These are phyloP conservation scores for Pholis gunnellus DNA, from an alignment of 2,113 vertebrate genomes.

Conservation along the genomic window DNA sequence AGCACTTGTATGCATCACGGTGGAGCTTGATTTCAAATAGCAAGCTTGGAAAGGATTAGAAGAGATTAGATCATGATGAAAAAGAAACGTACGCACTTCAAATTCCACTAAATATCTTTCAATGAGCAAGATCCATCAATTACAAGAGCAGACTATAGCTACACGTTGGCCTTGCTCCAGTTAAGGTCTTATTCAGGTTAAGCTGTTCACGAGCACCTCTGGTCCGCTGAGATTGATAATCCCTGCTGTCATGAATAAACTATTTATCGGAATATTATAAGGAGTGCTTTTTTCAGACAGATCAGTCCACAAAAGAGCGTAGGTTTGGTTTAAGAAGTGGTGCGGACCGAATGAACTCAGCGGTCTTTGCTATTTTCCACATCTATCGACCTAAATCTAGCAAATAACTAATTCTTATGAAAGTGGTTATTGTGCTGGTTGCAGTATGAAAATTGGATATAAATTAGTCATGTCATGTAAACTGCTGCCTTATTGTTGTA, in stretches of 20 bases:
- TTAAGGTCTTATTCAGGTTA: constrained; percentile 40
- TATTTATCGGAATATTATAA: constrained; percentile 34
- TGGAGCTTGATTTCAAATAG: constrained; percentile 40
- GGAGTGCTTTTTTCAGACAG: constrained; percentile 7
- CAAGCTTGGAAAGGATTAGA: constrained; percentile 54
- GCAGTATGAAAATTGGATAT: background rate
- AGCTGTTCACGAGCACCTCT: constrained; percentile 38
- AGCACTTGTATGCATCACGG: constrained; percentile 20
- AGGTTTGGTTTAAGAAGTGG: constrained; percentile 14
- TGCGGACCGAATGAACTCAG: background rate
- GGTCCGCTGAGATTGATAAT: constrained; percentile 41
- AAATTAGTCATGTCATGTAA: background rate
- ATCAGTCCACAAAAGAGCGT: constrained; percentile 5
- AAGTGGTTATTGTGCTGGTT: background rate
- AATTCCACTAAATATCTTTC: constrained; percentile 48
- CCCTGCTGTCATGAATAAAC: constrained; percentile 52
- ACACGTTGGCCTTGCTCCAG: constrained; percentile 34
- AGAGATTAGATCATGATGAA: constrained; percentile 55
- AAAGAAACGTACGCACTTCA: constrained; percentile 31
- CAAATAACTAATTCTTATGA: background rate
- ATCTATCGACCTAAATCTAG: background rate
- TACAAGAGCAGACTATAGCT: constrained; percentile 37
- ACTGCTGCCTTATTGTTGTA: background rate
- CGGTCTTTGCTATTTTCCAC: background rate
- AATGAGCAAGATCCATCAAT: constrained; percentile 57